These are phyloP conservation scores for Lutjanus argentimaculatus DNA, from an alignment of 2,797 vertebrate species.

Conservation along the genomic window DNA sequence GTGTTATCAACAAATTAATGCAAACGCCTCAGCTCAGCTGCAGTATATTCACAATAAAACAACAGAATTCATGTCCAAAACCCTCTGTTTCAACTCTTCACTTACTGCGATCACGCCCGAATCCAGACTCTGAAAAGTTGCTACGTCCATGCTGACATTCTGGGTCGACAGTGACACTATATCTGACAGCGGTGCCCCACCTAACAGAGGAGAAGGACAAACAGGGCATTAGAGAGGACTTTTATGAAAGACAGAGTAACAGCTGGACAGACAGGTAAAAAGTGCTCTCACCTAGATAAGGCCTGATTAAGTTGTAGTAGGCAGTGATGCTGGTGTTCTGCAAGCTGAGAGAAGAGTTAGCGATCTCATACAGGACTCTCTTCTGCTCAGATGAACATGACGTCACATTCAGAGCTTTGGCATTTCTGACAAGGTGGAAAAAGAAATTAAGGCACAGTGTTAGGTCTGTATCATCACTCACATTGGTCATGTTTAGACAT, in stretches of 20 bases:
- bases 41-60: not conserved
- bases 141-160: slow-evolving; percentile 73
- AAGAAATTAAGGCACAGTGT: not conserved
- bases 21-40: not conserved
- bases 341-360: slow-evolving; percentile 64
- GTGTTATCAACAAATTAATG: not conserved
- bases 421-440: slow-evolving; percentile 59
- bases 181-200: slow-evolving; percentile 70
- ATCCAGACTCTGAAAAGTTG: slow-evolving; percentile 68
- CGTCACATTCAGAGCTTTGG: slow-evolving; percentile 57
- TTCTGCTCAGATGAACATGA: slow-evolving; percentile 78
- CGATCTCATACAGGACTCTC: slow-evolving; percentile 68
- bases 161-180: slow-evolving; percentile 57
- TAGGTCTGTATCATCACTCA: not conserved
- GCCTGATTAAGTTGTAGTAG: slow-evolving; percentile 67
- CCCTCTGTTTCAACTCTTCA: not conserved
- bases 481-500: not conserved
- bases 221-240: not conserved
- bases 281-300: slow-evolving; percentile 70
- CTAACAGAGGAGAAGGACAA: slow-evolving; percentile 41
- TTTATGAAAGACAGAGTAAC: not conserved
- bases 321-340: not conserved
- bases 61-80: not conserved
- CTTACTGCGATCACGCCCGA: slow-evolving; percentile 68
- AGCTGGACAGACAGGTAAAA: not conserved